phyloP scores from a whole-genome alignment of 1,140 invertebrate genomes.

The Oryzaephilus surinamensis region DNA sequence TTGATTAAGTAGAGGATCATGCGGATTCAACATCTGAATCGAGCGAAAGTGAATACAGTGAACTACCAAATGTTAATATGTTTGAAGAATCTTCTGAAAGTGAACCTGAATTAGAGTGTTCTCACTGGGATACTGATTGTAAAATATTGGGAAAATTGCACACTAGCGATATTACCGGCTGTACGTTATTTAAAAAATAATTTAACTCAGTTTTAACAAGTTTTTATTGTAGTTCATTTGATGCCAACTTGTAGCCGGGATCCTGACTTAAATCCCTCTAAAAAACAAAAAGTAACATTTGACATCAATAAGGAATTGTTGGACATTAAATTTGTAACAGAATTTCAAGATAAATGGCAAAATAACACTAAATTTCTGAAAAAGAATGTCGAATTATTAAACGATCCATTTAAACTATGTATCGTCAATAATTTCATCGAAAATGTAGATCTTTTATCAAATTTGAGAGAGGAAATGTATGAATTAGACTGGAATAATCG shows the following conservation, averaged over 20 bases:
- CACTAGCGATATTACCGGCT: slow-evolving; percentile 18
- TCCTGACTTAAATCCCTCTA: slow-evolving; percentile 13
- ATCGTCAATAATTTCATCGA: slow-evolving; percentile 48
- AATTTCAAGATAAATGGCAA: slow-evolving; percentile 33
- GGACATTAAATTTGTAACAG: slow-evolving; percentile 21
- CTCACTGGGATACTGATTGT: slow-evolving; percentile 27
- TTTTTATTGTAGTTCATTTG: slow-evolving; percentile 22
- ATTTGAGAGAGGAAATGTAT: slow-evolving; percentile 48
- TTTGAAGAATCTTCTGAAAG: slow-evolving; percentile 26
- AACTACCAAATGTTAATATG: slow-evolving; percentile 5
- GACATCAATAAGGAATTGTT: slow-evolving; percentile 11
- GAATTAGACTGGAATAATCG: slow-evolving; percentile 52
- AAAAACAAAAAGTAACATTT: slow-evolving; percentile 17
- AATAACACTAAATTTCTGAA: slow-evolving; percentile 20
- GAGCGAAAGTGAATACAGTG: too few species aligned
- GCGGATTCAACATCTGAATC: too few species aligned
- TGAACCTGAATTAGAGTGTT: slow-evolving; percentile 29
- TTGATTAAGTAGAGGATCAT: too few species aligned
- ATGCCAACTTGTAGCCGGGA: slow-evolving; percentile 24
- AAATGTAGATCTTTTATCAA: slow-evolving; percentile 43
- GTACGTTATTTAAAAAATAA: slow-evolving; percentile 17
- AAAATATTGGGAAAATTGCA: slow-evolving; percentile 10
- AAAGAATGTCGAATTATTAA: slow-evolving; percentile 34
- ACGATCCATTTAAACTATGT: slow-evolving; percentile 44
- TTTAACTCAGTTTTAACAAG: slow-evolving; percentile 7